Evolutionary conservation across 2,113 vertebrate genomes (phyloP).

Genomic region (Limnothrissa miodon): DNA sequence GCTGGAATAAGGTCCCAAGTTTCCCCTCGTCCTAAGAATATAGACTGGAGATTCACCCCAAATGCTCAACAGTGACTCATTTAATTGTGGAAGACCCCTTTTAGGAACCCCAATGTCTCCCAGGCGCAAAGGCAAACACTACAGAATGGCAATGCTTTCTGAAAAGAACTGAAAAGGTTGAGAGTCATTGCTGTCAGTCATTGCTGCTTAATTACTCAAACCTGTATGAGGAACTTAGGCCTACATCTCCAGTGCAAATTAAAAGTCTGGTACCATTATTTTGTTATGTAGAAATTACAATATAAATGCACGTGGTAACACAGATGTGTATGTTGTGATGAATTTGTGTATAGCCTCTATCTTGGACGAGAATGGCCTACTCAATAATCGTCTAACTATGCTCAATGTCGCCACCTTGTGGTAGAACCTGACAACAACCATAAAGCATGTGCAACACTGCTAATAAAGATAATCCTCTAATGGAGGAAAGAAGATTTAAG

Average conservation of each 20-base stretch:
- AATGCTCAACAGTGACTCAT: background rate
- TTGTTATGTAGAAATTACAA: background rate
- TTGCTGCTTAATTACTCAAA: conserved; percentile 20
- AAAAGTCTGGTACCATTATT: background rate
- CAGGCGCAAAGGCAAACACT: conserved; percentile 59
- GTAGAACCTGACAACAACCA: conserved; percentile 2
- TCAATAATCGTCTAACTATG: background rate
- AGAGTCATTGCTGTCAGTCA: background rate
- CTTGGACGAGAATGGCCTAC: no score
- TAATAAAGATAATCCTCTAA: background rate
- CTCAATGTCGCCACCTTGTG: conserved; percentile 33
- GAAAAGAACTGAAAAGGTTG: conserved; percentile 49
- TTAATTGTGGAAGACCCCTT: conserved; percentile 61
- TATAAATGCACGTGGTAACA: background rate
- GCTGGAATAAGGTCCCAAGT: background rate
- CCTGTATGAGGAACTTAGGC: background rate
- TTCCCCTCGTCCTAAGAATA: background rate
- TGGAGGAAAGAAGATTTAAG: background rate
- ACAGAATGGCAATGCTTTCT: conserved; percentile 66
- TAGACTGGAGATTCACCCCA: background rate
- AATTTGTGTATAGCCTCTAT: no score
- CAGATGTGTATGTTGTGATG: no score
- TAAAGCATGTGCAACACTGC: background rate
- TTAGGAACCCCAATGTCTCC: conserved; percentile 63
- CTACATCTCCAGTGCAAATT: background rate